Base-by-base conservation (phyloP, 1,140 invertebrate species). In the Stenopsyche tienmushanensis region DNA sequence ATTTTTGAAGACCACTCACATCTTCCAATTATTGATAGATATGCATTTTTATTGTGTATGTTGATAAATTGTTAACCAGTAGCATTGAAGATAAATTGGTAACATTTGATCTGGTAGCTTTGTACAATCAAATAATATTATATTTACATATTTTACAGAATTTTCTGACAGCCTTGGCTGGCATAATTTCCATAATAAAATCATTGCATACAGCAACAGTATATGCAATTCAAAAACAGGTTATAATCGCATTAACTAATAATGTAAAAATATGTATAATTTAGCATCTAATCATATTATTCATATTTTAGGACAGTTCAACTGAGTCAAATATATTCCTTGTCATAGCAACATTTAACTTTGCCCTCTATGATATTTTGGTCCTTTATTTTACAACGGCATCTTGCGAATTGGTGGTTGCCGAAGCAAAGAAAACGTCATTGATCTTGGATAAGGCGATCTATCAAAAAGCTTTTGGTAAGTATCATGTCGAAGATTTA, bases 141-240 rank as follows among this genome's bases (percentile, higher is more conserved):
- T n/a, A n/a, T n/a, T n/a, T 34, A 34, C 29, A 34, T 34, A 7
- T 34, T n/a, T 47, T 47, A 8, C 18, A 47, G 44, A 47, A 47
- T 20, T 18, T 47, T 47, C 17, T 47, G 17, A 47, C 17, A 47
- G 5, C 44, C 5, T 20, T 47, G 17, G 17, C 3, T 47, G 44
- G 44, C 5, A 47, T 47, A 5, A 18, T 47, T 8, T 47, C 44
- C 5, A 47, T 47, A 9, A 47, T 47, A 9, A 47, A 18, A 47
- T 47, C 44, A 20, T 47, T 47, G 18, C 44, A 47, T 47, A 47
- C 44, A 47, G 44, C 18, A 47, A 15, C 44, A 15, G 17, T 47
- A 9, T 20, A 9, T 20, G 44, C 44, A 15, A 13, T 47, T 5
- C 44, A 47, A 47, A 47, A 18, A 47, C 8, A 47, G 44, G 44